A percentile compares a stretch with the other conserved stretches of the same genome.
These are phyloP conservation scores for Charaxes varanes DNA, from an alignment of 1,140 invertebrate species.

Conservation along the genomic window DNA sequence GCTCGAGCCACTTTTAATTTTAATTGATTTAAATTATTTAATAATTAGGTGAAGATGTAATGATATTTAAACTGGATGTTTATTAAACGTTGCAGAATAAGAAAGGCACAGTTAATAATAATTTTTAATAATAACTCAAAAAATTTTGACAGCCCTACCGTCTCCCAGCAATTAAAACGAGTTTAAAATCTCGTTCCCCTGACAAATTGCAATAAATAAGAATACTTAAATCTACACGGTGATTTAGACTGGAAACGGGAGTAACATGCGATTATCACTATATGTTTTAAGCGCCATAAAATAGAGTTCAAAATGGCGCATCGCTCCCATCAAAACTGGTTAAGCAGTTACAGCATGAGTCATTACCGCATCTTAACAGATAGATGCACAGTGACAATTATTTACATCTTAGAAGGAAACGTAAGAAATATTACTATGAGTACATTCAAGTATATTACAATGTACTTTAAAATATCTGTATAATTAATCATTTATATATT, in stretches of 20 bases:
- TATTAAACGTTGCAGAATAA: too few species aligned
- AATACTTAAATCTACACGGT: constrained; percentile 21
- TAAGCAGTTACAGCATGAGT: constrained; percentile 8
- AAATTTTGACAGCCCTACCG: constrained; percentile 5
- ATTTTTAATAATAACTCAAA: not conserved
- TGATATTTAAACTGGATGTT: too few species aligned
- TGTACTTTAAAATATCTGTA: constrained; percentile 1
- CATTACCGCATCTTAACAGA: constrained; percentile 8
- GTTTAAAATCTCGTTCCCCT: constrained; percentile 49
- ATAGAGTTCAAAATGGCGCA: constrained; percentile 1
- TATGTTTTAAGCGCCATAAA: not conserved
- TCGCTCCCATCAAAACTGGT: constrained; percentile 2
- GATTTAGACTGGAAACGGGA: constrained; percentile 11
- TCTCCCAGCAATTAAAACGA: constrained; percentile 40
- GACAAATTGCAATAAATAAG: constrained; percentile 55
- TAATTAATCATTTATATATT: too few species aligned
- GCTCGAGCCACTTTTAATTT: too few species aligned
- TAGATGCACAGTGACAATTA: constrained; percentile 7
- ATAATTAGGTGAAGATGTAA: too few species aligned
- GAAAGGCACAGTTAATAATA: not conserved
- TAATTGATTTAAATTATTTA: too few species aligned
- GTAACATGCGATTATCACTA: constrained; percentile 2
- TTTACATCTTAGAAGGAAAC: constrained; percentile 6
- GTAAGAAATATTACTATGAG: constrained; percentile 1
- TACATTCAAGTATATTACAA: too few species aligned